phyloP scores from a whole-genome alignment of 1,140 invertebrate species.

The Cryptotermes secundus region DNA sequence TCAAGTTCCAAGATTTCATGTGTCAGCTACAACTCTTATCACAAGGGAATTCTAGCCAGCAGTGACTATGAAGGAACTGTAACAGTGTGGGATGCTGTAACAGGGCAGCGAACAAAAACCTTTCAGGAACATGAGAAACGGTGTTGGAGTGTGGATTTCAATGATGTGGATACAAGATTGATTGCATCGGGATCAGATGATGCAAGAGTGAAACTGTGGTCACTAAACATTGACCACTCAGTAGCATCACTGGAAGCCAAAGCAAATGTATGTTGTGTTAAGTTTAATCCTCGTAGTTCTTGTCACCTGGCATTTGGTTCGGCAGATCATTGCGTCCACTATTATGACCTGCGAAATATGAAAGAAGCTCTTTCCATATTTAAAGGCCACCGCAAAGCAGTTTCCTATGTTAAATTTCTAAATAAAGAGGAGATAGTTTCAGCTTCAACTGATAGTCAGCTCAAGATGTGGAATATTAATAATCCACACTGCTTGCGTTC shows the following conservation, averaged over 20 bases:
- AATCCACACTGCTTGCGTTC: constrained; percentile 79
- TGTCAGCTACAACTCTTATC: constrained; percentile 92
- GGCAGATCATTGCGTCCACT: constrained; percentile 96
- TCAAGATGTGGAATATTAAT: constrained; percentile 92
- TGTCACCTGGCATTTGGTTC: constrained; percentile 91
- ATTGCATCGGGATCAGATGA: constrained; percentile 95
- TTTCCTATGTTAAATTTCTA: constrained; percentile 95
- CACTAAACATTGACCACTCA: constrained; percentile 83
- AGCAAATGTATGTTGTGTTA: constrained; percentile 95
- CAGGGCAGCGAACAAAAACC: constrained; percentile 69
- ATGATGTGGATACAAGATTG: constrained; percentile 84
- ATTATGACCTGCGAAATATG: constrained; percentile 89
- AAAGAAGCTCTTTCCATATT: constrained; percentile 82
- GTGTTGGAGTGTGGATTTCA: constrained; percentile 97
- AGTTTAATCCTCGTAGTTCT: constrained; percentile 89
- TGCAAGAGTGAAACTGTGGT: constrained; percentile 92
- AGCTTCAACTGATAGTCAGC: constrained; percentile 91
- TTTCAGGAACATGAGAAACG: constrained; percentile 93
- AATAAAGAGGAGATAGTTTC: constrained; percentile 89
- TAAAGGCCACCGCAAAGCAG: constrained; percentile 91
- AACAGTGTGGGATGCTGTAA: constrained; percentile 89
- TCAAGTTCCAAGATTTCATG: constrained; percentile 94
- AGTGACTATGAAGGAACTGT: constrained; percentile 95
- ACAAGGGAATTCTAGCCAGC: constrained; percentile 86
- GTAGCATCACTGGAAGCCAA: constrained; percentile 85